Evolutionary conservation across 2,113 vertebrate genomes (phyloP), one percentile per base, ranked within the genome.

Genomic region (Cyanistes caeruleus): DNA sequence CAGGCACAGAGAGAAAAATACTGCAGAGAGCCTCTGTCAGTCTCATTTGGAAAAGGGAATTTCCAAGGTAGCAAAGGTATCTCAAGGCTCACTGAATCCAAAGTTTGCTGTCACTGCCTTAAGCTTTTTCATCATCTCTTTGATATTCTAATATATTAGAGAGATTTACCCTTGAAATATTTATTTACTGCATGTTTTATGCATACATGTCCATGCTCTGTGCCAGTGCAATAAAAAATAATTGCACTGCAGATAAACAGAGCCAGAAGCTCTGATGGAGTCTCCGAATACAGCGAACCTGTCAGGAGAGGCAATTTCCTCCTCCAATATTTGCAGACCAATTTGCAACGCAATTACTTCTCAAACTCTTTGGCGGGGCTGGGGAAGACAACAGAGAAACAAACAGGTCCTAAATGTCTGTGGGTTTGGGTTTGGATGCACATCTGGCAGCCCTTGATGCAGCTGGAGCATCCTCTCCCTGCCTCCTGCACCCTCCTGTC

Each of bases 121-220:
- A 31, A 55, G n/a, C n/a, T 86, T 83, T 89, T 77, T 60, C 63
- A 70, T 89, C 4, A 37, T 27, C 59, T 80, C 60, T 77, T 95
- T 93, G 46, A 37, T 78, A 68, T 56, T 87, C 39, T 56, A 70
- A 81, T 70, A 55, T 15, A 52, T 74, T 41, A 51, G 72, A 70
- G 51, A 83, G 30, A 67, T 43, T 93, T 84, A 80, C 12, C 43
- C 58, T 89, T 37, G 30, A 80, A 91, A 53, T 89, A 74, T 80
- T 58, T 83, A 53, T 87, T 81, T 82, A 56, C 69, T 82, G 55
- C 58, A n/a, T 37, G n/a, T 78, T 96, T 96, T 90, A 83, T 93
- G 78, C 67, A 65, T 73, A 7, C 9, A 10, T 46, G 65, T 46
- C 74, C 48, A 27, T 87, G 77, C 78, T 67, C 63, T 63, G 63